These are phyloP conservation scores for Perizoma flavofasciatum DNA, from an alignment of 2,888 invertebrate species.

Conservation along the genomic window DNA sequence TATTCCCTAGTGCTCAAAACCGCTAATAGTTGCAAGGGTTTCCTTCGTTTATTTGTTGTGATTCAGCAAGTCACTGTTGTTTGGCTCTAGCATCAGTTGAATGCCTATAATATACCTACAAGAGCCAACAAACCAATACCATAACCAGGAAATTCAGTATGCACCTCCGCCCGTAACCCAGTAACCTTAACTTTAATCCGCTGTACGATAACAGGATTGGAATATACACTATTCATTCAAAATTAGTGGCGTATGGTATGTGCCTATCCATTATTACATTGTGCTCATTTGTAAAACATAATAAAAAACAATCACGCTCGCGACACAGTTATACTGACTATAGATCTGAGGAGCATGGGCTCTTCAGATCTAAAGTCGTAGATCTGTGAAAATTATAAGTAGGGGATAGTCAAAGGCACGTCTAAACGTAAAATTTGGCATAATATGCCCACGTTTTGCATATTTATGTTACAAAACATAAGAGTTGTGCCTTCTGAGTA, in stretches of 20 bases:
- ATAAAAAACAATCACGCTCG: not conserved
- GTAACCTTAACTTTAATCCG: conserved; percentile 65
- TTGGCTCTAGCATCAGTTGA: not conserved
- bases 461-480: too few relatives aligned
- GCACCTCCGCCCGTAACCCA: conserved; percentile 56
- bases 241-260: not conserved
- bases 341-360: too few relatives aligned
- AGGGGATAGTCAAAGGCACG: too few relatives aligned
- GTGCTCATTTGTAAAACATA: not conserved
- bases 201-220: conserved; percentile 46
- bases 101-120: not conserved
- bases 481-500: too few relatives aligned
- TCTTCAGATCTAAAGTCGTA: too few relatives aligned
- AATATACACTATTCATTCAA: conserved; percentile 24
- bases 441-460: too few relatives aligned
- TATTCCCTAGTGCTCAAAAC: too few relatives aligned
- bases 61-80: not conserved
- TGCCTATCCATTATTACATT: not conserved
- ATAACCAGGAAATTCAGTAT: conserved; percentile 5
- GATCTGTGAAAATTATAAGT: too few relatives aligned
- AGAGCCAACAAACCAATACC: too few relatives aligned
- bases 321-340: too few relatives aligned
- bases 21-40: too few relatives aligned
- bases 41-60: not conserved
- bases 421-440: too few relatives aligned